Evolutionary conservation across 2,888 invertebrate genomes (phyloP).

Genomic region (Euphydryas editha): DNA sequence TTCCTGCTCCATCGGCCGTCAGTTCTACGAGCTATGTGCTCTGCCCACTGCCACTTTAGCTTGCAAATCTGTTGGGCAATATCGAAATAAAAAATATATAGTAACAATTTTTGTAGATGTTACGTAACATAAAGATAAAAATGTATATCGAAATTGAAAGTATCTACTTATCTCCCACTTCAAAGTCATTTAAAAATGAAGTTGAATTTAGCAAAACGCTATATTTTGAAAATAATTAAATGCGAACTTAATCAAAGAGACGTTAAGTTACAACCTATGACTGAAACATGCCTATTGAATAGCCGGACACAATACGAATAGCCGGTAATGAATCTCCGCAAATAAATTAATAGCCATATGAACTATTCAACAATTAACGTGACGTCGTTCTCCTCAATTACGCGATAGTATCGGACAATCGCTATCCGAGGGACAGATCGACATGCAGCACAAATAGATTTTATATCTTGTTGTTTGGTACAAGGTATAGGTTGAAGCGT

Average conservation of each 20-base stretch:
- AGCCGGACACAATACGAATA: conserved; percentile 2
- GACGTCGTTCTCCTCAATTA: conserved; percentile 55
- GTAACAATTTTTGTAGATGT: too few species aligned
- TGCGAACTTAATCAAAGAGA: too few species aligned
- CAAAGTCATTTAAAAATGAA: too few species aligned
- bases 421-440: conserved; percentile 58
- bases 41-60: too few species aligned
- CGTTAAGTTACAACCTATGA: background rate
- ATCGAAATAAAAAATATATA: too few species aligned
- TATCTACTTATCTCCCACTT: too few species aligned
- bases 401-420: conserved; percentile 58
- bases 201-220: background rate
- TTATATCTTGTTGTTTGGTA: conserved; percentile 49
- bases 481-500: conserved; percentile 36
- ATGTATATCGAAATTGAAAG: too few species aligned
- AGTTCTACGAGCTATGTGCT: too few species aligned
- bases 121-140: too few species aligned
- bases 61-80: too few species aligned
- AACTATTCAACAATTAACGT: conserved; percentile 50
- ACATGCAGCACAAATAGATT: conserved; percentile 69
- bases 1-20: too few species aligned
- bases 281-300: background rate
- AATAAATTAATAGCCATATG: conserved; percentile 42
- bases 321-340: conserved; percentile 11
- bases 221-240: too few species aligned